Evolutionary conservation across 2,888 invertebrate species (phyloP).

Genomic region (Dione juno): DNA sequence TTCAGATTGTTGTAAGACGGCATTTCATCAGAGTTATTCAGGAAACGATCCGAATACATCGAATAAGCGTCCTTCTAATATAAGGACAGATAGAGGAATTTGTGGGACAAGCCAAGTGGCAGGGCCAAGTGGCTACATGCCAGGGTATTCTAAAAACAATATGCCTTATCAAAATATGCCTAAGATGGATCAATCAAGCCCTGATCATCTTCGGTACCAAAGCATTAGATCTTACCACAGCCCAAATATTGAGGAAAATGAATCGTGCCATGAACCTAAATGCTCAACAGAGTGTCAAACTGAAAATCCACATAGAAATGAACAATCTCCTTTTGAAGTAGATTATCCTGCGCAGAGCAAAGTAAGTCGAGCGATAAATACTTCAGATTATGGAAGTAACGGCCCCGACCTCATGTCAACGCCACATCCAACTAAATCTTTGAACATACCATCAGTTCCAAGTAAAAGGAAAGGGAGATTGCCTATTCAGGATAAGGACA

Average conservation of each 20-base stretch:
- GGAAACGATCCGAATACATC: neutral
- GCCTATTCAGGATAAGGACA: slow-evolving; percentile 15
- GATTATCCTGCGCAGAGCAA: slow-evolving; percentile 9
- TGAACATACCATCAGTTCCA: neutral
- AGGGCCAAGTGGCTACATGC: slow-evolving; percentile 35
- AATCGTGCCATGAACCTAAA: slow-evolving; percentile 7
- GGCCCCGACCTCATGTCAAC: neutral
- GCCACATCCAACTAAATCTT: neutral
- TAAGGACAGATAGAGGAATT: slow-evolving; percentile 27
- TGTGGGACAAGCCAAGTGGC: slow-evolving; percentile 30
- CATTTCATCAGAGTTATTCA: neutral
- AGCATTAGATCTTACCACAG: neutral
- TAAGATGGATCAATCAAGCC: neutral
- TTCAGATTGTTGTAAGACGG: neutral
- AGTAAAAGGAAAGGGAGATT: slow-evolving; percentile 23
- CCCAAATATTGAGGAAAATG: neutral
- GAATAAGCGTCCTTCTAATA: neutral
- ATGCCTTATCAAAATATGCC: neutral
- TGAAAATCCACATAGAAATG: neutral
- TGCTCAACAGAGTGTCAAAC: slow-evolving; percentile 38
- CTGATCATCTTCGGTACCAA: neutral
- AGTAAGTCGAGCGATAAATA: slow-evolving; percentile 24
- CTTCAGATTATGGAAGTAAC: neutral
- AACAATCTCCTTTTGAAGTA: neutral
- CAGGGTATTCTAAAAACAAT: neutral